Evolutionary conservation across 2,113 vertebrate genomes (phyloP).

Genomic region (Peromyscus polionotus): DNA sequence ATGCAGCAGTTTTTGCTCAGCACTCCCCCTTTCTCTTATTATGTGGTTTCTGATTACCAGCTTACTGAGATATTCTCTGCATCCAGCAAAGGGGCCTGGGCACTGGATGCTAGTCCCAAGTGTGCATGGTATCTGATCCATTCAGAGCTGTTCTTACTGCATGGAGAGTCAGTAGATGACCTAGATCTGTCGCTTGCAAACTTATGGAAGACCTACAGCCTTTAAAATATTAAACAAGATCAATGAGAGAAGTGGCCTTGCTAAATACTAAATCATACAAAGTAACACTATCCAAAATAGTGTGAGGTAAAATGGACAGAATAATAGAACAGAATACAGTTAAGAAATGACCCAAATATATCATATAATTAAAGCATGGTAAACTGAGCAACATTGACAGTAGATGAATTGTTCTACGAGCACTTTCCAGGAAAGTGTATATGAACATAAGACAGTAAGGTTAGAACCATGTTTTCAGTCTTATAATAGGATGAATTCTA

Average conservation of each 20-base stretch:
- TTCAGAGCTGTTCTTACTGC: not conserved
- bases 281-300: not conserved
- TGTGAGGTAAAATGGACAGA: not conserved
- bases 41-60: not conserved
- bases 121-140: not conserved
- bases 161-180: not conserved
- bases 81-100: not conserved
- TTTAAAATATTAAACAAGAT: conserved; percentile 22
- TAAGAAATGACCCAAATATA: not conserved
- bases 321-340: not conserved
- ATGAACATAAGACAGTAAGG: not conserved
- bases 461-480: not conserved
- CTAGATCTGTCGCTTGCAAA: not conserved
- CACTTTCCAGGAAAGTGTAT: not conserved
- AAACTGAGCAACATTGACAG: not conserved
- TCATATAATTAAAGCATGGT: not conserved
- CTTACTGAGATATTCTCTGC: conserved; percentile 15
- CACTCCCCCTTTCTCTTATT: not conserved
- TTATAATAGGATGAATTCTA: not conserved
- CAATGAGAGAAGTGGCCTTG: not conserved
- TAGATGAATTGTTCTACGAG: not conserved
- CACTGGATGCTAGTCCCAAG: not conserved
- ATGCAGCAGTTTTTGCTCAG: not conserved
- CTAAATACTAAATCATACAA: not conserved
- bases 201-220: not conserved